Percentiles rank a stretch among this genome's conserved stretches.
These are phyloP conservation scores for Hirudinaria manillensis DNA, from an alignment of 2,888 invertebrate genomes.

Conservation along the genomic window DNA sequence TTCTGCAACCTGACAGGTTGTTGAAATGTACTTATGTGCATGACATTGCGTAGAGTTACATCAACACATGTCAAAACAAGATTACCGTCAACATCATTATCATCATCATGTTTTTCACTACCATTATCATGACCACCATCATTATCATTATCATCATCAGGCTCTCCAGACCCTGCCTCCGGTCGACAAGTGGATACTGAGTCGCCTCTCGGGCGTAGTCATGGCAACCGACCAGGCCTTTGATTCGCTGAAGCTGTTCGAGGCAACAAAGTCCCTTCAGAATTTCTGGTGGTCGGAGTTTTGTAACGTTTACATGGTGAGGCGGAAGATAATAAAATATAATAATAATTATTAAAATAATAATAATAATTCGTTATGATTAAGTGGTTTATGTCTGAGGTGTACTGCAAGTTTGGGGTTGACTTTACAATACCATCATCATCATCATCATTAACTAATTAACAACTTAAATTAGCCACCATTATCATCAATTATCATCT, in stretches of 20 bases:
- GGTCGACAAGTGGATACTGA: conserved; percentile 81
- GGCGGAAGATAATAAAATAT: conserved; percentile 28
- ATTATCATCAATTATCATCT: too few species aligned
- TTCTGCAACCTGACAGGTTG: too few species aligned
- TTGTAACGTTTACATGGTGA: conserved; percentile 73
- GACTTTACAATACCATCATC: neutral
- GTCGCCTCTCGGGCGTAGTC: conserved; percentile 67
- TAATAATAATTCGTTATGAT: too few species aligned
- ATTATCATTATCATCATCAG: conserved; percentile 27
- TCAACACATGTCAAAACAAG: too few species aligned
- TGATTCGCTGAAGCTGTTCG: conserved; percentile 66
- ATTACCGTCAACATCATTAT: conserved; percentile 21
- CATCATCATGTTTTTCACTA: conserved; percentile 24
- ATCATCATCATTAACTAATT: neutral
- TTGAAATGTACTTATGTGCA: too few species aligned
- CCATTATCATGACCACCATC: conserved; percentile 26
- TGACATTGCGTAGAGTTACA: too few species aligned
- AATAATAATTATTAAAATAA: neutral
- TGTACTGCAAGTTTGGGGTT: too few species aligned
- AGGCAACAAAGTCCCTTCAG: conserved; percentile 67
- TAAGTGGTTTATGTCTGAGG: too few species aligned
- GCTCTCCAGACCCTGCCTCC: conserved; percentile 41
- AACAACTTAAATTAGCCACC: too few species aligned
- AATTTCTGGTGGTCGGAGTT: conserved; percentile 76
- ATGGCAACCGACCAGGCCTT: conserved; percentile 63